phyloP scores from a whole-genome alignment of 2,888 invertebrate genomes.

The Germaria angustata region DNA sequence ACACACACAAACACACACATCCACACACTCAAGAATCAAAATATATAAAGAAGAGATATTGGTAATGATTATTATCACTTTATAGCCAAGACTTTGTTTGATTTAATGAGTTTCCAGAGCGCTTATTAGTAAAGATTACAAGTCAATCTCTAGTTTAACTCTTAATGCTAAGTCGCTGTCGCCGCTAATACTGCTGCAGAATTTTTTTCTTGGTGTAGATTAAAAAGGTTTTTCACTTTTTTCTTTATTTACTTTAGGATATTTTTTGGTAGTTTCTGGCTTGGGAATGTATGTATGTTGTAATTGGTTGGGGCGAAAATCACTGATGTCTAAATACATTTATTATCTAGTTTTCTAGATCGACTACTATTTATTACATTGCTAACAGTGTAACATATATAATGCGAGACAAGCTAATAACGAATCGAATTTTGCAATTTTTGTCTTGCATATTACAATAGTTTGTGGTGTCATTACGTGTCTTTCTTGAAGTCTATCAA shows the following conservation, averaged over 20 bases:
- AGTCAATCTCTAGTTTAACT: constrained; percentile 60
- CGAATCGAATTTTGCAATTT: background rate
- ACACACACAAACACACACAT: constrained; percentile 28
- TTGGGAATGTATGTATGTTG: constrained; percentile 29
- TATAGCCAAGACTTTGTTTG: constrained; percentile 59
- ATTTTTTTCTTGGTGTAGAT: constrained; percentile 34
- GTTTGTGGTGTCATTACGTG: too few relatives aligned
- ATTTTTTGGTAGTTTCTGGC: constrained; percentile 9
- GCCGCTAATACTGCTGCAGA: background rate
- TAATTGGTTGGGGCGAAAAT: constrained; percentile 43
- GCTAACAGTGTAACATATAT: background rate
- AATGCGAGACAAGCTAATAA: background rate
- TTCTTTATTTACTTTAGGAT: background rate
- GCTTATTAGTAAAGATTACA: constrained; percentile 67
- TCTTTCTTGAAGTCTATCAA: too few relatives aligned
- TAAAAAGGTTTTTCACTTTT: constrained; percentile 9
- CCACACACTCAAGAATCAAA: constrained; percentile 36
- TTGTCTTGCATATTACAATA: too few relatives aligned
- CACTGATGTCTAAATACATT: constrained; percentile 19
- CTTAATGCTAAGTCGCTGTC: background rate
- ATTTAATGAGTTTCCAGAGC: constrained; percentile 65
- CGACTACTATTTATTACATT: background rate
- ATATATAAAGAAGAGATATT: constrained; percentile 39
- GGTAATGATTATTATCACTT: constrained; percentile 61
- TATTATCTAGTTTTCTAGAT: constrained; percentile 45